Conservation (phyloP, 2,113 vertebrate genomes). For the Campylomormyrus numenius region DNA sequence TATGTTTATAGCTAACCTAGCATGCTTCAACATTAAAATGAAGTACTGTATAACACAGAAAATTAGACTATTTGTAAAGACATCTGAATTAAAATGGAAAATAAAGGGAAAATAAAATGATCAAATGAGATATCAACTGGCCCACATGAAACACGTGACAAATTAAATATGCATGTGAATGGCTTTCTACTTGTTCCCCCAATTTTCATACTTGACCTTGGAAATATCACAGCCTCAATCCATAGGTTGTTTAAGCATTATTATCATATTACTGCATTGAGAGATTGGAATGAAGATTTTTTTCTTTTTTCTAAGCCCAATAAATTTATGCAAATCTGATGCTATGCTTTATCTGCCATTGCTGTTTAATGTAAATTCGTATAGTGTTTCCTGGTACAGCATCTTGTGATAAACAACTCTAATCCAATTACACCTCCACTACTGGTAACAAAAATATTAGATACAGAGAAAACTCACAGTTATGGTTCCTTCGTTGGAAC, state of each 20-base stretch:
- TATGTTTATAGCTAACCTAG: background rate
- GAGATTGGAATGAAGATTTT: background rate
- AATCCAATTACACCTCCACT: background rate
- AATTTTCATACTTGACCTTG: background rate
- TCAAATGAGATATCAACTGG: background rate
- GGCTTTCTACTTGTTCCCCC: too few species aligned
- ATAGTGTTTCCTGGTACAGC: background rate
- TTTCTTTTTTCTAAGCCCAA: background rate
- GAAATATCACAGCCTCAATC: background rate
- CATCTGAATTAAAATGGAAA: background rate
- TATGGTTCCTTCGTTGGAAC: background rate
- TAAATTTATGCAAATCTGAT: background rate
- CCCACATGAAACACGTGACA: background rate
- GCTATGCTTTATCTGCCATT: background rate
- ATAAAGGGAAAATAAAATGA: background rate
- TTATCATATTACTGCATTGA: background rate
- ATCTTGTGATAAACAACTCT: background rate
- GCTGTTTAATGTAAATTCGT: background rate
- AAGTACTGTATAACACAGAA: background rate
- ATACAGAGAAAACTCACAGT: background rate
- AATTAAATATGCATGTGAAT: background rate
- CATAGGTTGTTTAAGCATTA: background rate
- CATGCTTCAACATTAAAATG: background rate
- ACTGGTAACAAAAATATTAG: background rate
- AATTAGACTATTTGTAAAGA: background rate